Base-by-base conservation (phyloP, 2,113 vertebrate species). In the Dendropsophus ebraccatus region DNA sequence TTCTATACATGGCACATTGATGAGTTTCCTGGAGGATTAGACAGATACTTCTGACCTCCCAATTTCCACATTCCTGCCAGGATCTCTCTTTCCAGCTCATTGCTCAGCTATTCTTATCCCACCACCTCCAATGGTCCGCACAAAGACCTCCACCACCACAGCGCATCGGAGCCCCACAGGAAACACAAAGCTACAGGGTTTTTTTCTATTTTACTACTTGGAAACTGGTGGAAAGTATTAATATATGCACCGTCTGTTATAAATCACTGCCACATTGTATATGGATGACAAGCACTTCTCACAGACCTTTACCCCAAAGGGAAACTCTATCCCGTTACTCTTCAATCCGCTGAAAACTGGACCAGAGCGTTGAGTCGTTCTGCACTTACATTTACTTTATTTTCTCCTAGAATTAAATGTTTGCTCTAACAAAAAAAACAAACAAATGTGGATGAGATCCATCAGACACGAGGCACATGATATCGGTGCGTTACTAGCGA, bases 261-360 rank as follows among this genome's bases (percentile, higher is more conserved):
- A 82, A 82, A 82, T 82, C 80, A 82, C 80, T 69, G 80, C 62
- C 80, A 82, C 62, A 82, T 82, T 70, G 60, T 69, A 70, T 52
- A 82, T 47, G 49, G 60, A 67, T 82, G 80, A 82, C 65, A 69
- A 30, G 80, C 19, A 56, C 50, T 35, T 67, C 58, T 28, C 19
- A 23, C 9, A 25, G 77, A 58, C 52, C 65, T 70, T 67, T n/a
- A 69, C 80, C 16, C 37, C 60, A 82, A 81, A 50, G 25, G n/a
- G 41, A 45, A 81, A 25, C 56, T 19, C 79, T 67, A 17, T 69
- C 21, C 47, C 13, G 14, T 82, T 82, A 50, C 16, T 69, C 62
- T 52, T 30, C 80, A 21, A 41, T 70, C 41, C 32, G 4, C 3
- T 4, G 32, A 32, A 30, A 81, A 30, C 23, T 50, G 32, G 14